Base-by-base conservation (phyloP, 2,113 vertebrate species). In the Pituophis catenifer region DNA sequence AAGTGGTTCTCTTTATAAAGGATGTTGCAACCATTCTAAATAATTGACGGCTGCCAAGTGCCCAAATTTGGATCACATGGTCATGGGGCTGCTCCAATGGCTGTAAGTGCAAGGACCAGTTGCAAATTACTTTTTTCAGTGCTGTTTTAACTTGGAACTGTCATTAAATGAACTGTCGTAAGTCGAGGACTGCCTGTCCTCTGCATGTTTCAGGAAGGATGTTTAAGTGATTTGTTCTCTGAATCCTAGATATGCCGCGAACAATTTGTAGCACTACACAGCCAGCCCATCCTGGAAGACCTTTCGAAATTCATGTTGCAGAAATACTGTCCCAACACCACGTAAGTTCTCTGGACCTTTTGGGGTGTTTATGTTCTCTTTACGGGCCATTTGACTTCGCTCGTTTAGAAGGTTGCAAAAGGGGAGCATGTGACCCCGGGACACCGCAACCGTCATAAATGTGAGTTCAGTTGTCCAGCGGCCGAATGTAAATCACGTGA, bases 221-320 rank as follows among this genome's bases (percentile, higher is more conserved):
- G 7, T 75, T 38, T 3, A 75, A 75, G 70, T 19, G 15, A 38
- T 75, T 24, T 24, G 0, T 12, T 1, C 9, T 50, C 8, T 86
- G 85, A 85, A 94, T 86, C 2, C 53, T 96, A 99, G 99, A 93
- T 99, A 65, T 99, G 99, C 95, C 98, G 99, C 3, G 98, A 99
- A 95, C 99, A 99, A 96, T 99, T 99, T 0, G 98, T 99, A 85
- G 97, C 96, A 19, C 97, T 99, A 91, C 99, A 99, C 96, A 98
- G 97, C 0, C 98, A 99, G 96, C 99, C 98, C 44, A 99, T 99
- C 95, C 97, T 99, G 54, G 95, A 98, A 65, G 97, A 99, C 87
- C 98, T 99, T 92, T 99, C 99, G 5, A 26, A 89, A 91, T 99
- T 99, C 96, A 97, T 99, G 96, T 92, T 98, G 59, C 13, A 95